phyloP scores from a whole-genome alignment of 2,113 vertebrate genomes.

The Nestor notabilis region DNA sequence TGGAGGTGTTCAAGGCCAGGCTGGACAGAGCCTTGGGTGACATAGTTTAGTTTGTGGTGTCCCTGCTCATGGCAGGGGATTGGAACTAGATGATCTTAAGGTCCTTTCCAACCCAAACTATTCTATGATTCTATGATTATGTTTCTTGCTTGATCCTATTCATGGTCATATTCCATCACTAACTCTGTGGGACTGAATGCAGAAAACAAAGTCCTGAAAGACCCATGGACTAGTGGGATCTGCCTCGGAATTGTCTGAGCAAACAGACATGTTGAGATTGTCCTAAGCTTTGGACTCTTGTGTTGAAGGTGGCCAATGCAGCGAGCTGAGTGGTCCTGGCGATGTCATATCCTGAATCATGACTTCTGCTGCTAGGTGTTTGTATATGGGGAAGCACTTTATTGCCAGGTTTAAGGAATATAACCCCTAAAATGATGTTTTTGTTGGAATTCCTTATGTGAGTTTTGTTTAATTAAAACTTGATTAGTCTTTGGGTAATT shows the following conservation, averaged over 20 bases:
- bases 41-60: no score
- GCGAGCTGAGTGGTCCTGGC: accelerated
- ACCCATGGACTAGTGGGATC: accelerated
- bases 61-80: no score
- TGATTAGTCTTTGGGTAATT: background rate
- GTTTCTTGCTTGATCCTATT: background rate
- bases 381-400: background rate
- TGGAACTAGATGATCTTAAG: no score
- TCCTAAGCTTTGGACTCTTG: background rate
- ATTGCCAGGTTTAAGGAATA: background rate
- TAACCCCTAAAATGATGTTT: background rate
- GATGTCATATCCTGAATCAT: accelerated
- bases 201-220: background rate
- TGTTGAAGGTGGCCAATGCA: background rate
- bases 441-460: background rate
- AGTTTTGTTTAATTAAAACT: background rate
- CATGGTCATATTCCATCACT: background rate
- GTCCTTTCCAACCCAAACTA: no score
- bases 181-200: background rate
- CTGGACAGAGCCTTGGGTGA: no score
- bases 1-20: no score
- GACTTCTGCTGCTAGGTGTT: background rate
- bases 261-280: background rate
- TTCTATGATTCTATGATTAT: no score
- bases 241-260: background rate